These are phyloP conservation scores for Chaetodon trifascialis DNA, from an alignment of 2,113 vertebrate genomes.

Conservation along the genomic window DNA sequence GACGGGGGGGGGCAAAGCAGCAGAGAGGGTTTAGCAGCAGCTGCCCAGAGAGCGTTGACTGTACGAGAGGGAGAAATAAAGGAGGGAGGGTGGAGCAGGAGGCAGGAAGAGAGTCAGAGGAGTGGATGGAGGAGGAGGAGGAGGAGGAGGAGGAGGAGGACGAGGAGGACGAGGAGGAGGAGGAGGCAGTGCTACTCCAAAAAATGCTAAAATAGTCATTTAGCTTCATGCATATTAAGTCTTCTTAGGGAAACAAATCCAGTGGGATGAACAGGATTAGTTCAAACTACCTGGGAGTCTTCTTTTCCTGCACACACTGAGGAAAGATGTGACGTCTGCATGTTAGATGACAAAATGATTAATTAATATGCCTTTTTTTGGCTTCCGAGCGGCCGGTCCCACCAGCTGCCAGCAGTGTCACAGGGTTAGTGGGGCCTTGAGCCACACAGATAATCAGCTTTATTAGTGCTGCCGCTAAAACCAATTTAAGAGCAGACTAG, in stretches of 20 bases:
- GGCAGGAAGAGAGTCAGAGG: background rate
- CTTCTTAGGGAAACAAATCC: background rate
- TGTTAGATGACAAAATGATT: background rate
- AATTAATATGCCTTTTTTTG: constrained; percentile 27
- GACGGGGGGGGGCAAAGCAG: constrained; percentile 28
- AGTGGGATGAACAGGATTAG: background rate
- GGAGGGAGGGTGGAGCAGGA: constrained; percentile 11
- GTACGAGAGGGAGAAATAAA: constrained; percentile 37
- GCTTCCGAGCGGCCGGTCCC: constrained; percentile 55
- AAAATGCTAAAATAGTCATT: background rate
- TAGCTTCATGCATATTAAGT: background rate
- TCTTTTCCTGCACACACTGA: background rate
- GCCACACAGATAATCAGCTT: constrained; percentile 95
- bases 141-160: background rate
- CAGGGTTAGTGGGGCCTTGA: constrained; percentile 89
- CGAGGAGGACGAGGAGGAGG: too few relatives aligned
- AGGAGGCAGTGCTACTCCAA: background rate
- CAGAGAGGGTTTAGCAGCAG: constrained; percentile 80
- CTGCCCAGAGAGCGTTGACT: constrained; percentile 81
- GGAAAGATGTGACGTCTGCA: background rate
- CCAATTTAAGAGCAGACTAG: constrained; percentile 93
- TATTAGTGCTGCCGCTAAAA: constrained; percentile 93
- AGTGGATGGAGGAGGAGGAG: background rate
- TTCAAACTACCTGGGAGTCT: background rate
- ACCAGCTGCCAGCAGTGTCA: constrained; percentile 88